These are phyloP conservation scores for Peromyscus maniculatus DNA, from an alignment of 2,113 vertebrate genomes.

Conservation along the genomic window DNA sequence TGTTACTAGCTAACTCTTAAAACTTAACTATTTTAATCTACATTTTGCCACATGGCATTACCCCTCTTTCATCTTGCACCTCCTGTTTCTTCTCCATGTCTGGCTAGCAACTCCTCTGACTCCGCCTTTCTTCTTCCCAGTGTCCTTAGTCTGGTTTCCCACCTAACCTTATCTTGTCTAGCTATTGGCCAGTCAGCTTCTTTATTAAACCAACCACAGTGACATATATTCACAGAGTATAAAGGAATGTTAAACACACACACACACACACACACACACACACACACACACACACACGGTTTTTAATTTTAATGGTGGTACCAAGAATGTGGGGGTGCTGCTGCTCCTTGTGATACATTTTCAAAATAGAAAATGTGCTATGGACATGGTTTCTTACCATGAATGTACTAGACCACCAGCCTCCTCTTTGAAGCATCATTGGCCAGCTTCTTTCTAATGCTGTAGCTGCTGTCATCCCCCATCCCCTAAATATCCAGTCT, in stretches of 20 bases:
- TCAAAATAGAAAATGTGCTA: not conserved
- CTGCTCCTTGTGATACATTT: constrained; percentile 9
- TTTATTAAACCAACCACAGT: too few species aligned
- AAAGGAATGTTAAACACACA: not conserved
- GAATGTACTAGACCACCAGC: not conserved
- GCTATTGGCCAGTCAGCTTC: too few species aligned
- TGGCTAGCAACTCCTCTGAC: too few species aligned
- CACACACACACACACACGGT: not conserved
- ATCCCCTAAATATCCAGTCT: not conserved
- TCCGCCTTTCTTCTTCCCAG: too few species aligned
- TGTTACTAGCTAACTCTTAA: too few species aligned
- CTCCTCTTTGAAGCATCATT: not conserved
- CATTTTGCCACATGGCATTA: too few species aligned
- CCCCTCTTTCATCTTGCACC: too few species aligned
- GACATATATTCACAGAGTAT: too few species aligned
- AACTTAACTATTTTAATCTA: too few species aligned
- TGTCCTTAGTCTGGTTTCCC: too few species aligned
- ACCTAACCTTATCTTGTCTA: too few species aligned
- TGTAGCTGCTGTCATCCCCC: not conserved
- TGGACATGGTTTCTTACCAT: not conserved
- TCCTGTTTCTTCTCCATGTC: too few species aligned
- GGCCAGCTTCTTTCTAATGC: not conserved
- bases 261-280: not conserved
- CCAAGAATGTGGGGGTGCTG: not conserved
- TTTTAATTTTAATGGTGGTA: not conserved